Evolutionary conservation across 1,140 invertebrate genomes (phyloP).

Genomic region (Euwallacea fornicatus): DNA sequence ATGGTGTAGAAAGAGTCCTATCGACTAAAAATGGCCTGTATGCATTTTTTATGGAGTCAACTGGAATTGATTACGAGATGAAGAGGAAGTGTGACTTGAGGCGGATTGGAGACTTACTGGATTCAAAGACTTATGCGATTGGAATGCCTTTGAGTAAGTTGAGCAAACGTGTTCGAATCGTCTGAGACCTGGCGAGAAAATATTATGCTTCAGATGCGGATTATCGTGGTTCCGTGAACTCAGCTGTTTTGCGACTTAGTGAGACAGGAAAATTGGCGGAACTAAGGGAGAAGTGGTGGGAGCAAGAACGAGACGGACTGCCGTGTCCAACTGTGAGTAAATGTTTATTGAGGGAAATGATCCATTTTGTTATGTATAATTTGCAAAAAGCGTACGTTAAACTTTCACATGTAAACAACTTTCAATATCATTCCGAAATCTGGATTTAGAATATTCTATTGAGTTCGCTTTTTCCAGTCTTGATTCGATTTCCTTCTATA

Average conservation of each 20-base stretch:
- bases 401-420: too few relatives aligned
- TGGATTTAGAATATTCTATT: too few relatives aligned
- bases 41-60: slow-evolving; percentile 86
- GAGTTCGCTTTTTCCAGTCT: too few relatives aligned
- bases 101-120: slow-evolving; percentile 73
- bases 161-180: background rate
- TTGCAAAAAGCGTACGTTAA: too few relatives aligned
- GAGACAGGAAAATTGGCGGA: slow-evolving; percentile 75
- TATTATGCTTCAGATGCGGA: slow-evolving; percentile 49
- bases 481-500: too few relatives aligned
- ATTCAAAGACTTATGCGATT: slow-evolving; percentile 83
- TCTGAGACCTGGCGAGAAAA: background rate
- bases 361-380: slow-evolving; percentile 8
- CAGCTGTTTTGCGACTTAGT: slow-evolving; percentile 76
- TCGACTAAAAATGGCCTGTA: slow-evolving; percentile 67
- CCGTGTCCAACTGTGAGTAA: slow-evolving; percentile 56
- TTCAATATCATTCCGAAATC: too few relatives aligned
- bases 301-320: slow-evolving; percentile 57
- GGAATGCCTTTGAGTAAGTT: slow-evolving; percentile 71
- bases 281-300: slow-evolving; percentile 88
- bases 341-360: background rate
- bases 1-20: slow-evolving; percentile 80
- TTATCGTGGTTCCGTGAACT: slow-evolving; percentile 72
- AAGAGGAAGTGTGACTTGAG: slow-evolving; percentile 77
- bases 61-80: slow-evolving; percentile 76